Conservation (phyloP, 2,888 invertebrate genomes). For the Nomada ferruginata region DNA sequence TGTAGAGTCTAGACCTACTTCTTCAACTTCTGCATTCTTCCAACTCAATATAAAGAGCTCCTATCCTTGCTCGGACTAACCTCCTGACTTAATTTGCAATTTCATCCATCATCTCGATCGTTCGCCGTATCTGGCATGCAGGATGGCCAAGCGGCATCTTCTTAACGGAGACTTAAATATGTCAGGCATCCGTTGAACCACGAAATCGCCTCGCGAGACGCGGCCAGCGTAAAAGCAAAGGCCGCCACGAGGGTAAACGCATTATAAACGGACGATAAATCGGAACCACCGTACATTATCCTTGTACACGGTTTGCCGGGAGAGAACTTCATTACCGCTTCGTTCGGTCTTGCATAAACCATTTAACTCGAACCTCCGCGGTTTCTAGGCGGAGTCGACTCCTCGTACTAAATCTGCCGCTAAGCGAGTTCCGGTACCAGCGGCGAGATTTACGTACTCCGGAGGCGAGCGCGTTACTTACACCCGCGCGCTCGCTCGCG, state of each 20-base stretch:
- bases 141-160: neutral
- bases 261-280: constrained; percentile 82
- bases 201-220: constrained; percentile 46
- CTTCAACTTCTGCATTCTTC: neutral
- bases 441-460: constrained; percentile 78
- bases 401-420: constrained; percentile 81
- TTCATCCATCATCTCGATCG: neutral
- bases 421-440: constrained; percentile 78
- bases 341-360: constrained; percentile 84
- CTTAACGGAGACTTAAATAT: constrained; percentile 27
- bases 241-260: constrained; percentile 60
- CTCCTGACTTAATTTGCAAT: neutral
- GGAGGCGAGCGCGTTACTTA: constrained; percentile 69
- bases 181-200: constrained; percentile 38
- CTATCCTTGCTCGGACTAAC: neutral
- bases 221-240: constrained; percentile 44
- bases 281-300: constrained; percentile 81
- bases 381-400: constrained; percentile 82
- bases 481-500: constrained; percentile 43
- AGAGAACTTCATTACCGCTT: constrained; percentile 83
- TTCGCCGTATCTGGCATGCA: neutral
- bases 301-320: constrained; percentile 72
- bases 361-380: constrained; percentile 83
- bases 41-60: neutral
- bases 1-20: neutral